Evolutionary conservation across 2,888 invertebrate genomes (phyloP), one percentile per base, ranked within the genome.

Genomic region (Rhogogaster chlorosoma): DNA sequence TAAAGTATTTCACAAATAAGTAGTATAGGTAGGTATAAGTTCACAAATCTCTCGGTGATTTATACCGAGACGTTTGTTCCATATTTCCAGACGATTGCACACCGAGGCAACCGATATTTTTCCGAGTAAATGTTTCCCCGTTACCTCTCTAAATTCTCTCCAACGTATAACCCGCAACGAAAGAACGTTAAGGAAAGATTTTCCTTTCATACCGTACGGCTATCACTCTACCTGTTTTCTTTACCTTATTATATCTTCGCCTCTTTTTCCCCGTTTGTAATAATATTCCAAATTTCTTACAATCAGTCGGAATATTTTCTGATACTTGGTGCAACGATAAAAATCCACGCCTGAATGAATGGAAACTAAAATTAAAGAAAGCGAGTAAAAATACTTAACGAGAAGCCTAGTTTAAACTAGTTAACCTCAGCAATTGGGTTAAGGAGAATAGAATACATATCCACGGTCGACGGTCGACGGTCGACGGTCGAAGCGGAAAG

Each of bases 321-420:
- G 9, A 38, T 5, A 38, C 7, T 38, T 5, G 36, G 3, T 36
- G 5, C 3, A 36, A 38, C 10, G 38, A 42, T 10, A 42, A 42
- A 1, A 42, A 42, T 2, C 10, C 10, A 0, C 7, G 10, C 10
- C 12, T 45, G 12, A 42, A 73, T 22, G 71, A 36, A 45, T 45
- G 29, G 29, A 18, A 57, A 78, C 49, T 9, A n/a, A 78, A 57
- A 75, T 7, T 29, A 42, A 84, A 49, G 73, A 64, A 77, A 61
- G 70, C 61, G 57, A 77, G 49, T 53, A 7, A 61, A 22, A 38
- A 61, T 83, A 49, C 61, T 29, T 70, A 77, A 84, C 32, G 29
- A 53, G 77, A 87, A 78, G 84, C 71, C 85, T 85, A 84, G 84
- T 80, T 80, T 61, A 22, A 80, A 80, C 80, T 61, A 61, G 57